These are phyloP conservation scores for Aphidius gifuensis DNA, from an alignment of 1,140 invertebrate genomes.

Conservation along the genomic window DNA sequence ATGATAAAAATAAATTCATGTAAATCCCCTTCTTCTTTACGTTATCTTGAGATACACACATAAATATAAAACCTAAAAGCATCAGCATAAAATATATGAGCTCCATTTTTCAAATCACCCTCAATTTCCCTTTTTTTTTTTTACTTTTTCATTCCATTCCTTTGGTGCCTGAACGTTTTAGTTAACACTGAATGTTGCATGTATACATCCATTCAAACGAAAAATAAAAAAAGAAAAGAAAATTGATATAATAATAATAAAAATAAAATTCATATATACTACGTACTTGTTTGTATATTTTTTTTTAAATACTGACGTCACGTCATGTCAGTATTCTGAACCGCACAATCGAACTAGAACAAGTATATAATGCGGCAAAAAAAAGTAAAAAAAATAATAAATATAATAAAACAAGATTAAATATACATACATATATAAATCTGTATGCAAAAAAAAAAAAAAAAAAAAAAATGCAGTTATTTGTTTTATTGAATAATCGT, in stretches of 20 bases:
- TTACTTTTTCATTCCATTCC: background rate
- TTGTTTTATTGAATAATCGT: conserved; percentile 10
- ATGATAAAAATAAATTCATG: no score
- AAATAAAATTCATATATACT: conserved; percentile 14
- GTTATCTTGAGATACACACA: background rate
- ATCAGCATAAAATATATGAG: no score
- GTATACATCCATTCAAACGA: conserved; percentile 21
- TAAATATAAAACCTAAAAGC: background rate
- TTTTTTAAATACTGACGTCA: conserved; percentile 20
- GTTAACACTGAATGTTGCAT: conserved; percentile 32
- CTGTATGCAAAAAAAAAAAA: conserved; percentile 12
- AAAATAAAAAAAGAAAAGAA: conserved; percentile 4
- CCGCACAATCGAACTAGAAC: background rate
- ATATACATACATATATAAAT: conserved; percentile 6
- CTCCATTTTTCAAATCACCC: no score
- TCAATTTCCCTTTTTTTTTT: no score
- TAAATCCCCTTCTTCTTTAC: no score
- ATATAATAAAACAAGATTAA: conserved; percentile 6
- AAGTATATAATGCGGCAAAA: no score
- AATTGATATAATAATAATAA: conserved; percentile 5
- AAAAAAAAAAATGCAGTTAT: conserved; percentile 15
- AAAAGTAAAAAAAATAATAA: conserved; percentile 5
- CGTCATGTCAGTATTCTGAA: conserved; percentile 17
- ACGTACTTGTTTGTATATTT: conserved; percentile 40
- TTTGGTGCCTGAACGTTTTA: conserved; percentile 20